Evolutionary conservation across 2,888 invertebrate genomes (phyloP).

Genomic region (Dioctria rufipes): DNA sequence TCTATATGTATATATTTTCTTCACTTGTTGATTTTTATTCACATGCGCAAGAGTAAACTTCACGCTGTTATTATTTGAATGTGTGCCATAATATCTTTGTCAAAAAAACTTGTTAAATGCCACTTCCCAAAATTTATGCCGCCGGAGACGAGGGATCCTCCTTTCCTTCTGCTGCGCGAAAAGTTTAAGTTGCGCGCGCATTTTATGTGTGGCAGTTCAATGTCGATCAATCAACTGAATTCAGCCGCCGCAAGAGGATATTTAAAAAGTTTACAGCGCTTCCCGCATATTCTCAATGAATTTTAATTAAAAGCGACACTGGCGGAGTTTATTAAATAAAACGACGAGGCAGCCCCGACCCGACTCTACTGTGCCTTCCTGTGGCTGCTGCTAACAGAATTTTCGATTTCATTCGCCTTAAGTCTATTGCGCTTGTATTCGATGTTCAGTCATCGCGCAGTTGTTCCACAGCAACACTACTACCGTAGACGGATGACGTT

Average conservation of each 20-base stretch:
- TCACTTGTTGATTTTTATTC: conserved; percentile 27
- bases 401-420: conserved; percentile 3
- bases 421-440: not conserved
- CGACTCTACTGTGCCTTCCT: too few species aligned
- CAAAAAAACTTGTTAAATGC: conserved; percentile 3
- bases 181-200: conserved; percentile 31
- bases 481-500: not conserved
- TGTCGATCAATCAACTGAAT: conserved; percentile 36
- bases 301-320: conserved; percentile 30
- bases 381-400: not conserved
- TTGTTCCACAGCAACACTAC: not conserved
- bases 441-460: not conserved
- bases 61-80: not conserved
- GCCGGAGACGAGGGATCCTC: conserved; percentile 28
- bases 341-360: not conserved
- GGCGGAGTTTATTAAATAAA: not conserved
- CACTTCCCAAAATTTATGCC: conserved; percentile 17
- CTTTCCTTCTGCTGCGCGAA: not conserved
- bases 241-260: not conserved
- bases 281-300: conserved; percentile 13
- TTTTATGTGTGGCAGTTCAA: conserved; percentile 25
- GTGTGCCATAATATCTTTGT: not conserved
- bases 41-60: not conserved
- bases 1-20: not conserved
- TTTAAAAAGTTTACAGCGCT: not conserved